Base-by-base conservation (phyloP, 2,113 vertebrate species). In the Potamarius usumacintae region DNA sequence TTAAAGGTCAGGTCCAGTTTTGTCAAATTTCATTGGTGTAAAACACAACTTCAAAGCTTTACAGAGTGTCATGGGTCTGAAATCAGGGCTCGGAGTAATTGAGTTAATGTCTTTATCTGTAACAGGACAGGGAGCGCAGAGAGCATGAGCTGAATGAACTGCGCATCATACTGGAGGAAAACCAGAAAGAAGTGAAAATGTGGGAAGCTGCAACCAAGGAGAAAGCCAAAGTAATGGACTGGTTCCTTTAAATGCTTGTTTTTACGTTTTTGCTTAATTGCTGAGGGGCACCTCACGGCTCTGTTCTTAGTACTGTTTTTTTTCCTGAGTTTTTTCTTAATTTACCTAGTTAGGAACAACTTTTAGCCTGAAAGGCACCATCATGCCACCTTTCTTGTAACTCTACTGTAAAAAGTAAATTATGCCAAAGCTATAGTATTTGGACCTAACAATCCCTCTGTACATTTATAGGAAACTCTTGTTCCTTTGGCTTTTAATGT, bases 71-170 rank as follows among this genome's bases (percentile, higher is more conserved):
- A 34, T 7, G 30, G 42, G 58, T 30, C 2, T 74, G 20, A 63
- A 52, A 50, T 52, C 9, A 57, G 2, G 55, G 52, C 25, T 48
- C 5, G 27, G 22, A 50, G 27, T 79, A 58, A 87, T 11, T 78
- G 22, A 42, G 22, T 77, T 1, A 42, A 62, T 48, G 79, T 25
- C 0, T 42, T 48, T n/a, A 50, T 58, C 14, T 60, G 48, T 71
- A 55, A 90, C 89, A 99, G 97, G 94, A 96, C 90, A 91, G 87
- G 7, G 94, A 92, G 58, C 93, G 95, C 79, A 95, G 94, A 84
- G 94, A 93, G 0, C 90, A 92, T 18, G 97, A 99, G 87, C 89
- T 97, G 62, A 93, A 93, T 7, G 96, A 99, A 92, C 92, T 97
- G 63, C 79, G 83, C 25, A 91, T 92, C 4, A 91, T 95, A 5